Conservation (phyloP, 2,888 invertebrate species). For the Sipunculus nudus region DNA sequence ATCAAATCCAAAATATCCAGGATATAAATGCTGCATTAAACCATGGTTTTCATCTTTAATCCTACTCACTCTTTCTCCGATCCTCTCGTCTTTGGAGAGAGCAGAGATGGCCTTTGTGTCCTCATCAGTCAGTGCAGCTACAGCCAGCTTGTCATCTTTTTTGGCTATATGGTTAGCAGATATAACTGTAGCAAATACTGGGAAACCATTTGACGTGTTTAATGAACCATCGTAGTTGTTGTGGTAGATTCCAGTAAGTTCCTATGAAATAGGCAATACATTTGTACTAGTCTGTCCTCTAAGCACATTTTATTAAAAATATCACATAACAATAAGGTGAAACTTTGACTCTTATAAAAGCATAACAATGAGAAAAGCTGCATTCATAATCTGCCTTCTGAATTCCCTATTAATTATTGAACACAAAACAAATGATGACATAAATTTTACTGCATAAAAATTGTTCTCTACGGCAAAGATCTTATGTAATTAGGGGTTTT, state of each 20-base stretch:
- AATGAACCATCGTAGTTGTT: conserved; percentile 98
- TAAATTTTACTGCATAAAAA: too few relatives aligned
- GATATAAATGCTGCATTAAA: too few relatives aligned
- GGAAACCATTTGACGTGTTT: conserved; percentile 87
- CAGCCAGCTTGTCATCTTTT: conserved; percentile 92
- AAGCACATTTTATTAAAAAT: too few relatives aligned
- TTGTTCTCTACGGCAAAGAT: too few relatives aligned
- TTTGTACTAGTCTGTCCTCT: too few relatives aligned
- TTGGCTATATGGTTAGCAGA: conserved; percentile 94
- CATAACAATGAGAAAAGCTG: conserved; percentile 17
- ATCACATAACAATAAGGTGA: conserved; percentile 2
- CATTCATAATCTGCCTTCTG: too few relatives aligned
- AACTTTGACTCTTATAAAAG: conserved; percentile 6
- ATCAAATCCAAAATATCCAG: too few relatives aligned
- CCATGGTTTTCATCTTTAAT: too few relatives aligned
- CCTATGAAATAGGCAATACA: too few relatives aligned
- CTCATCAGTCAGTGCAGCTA: conserved; percentile 93
- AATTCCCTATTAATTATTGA: too few relatives aligned
- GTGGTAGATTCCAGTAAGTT: conserved; percentile 86
- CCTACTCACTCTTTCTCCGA: conserved; percentile 78
- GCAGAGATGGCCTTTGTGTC: conserved; percentile 78
- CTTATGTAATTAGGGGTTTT: too few relatives aligned
- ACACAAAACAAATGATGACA: too few relatives aligned
- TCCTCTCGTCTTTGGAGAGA: conserved; percentile 77
- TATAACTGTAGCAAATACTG: conserved; percentile 97